phyloP scores from a whole-genome alignment of 2,797 vertebrate species.

The Prionace glauca region DNA sequence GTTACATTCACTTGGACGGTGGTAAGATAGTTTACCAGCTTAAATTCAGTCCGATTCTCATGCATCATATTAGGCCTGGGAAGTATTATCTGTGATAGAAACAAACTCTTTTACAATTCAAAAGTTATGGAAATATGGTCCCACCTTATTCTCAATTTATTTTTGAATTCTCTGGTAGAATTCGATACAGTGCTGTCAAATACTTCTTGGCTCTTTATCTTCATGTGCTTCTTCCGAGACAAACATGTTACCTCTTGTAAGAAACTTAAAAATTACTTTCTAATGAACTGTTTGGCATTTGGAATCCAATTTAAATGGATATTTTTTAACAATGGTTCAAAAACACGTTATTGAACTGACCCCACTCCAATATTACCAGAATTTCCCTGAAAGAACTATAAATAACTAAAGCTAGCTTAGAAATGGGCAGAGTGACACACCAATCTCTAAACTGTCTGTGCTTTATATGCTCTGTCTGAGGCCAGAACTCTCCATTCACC shows the following conservation, averaged over 20 bases:
- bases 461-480: too few species aligned
- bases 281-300: background rate
- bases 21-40: slow-evolving; percentile 65
- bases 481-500: too few species aligned
- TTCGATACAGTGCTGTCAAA: background rate
- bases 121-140: background rate
- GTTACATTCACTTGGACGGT: slow-evolving; percentile 74
- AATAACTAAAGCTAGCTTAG: background rate
- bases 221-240: background rate
- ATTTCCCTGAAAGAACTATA: background rate
- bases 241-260: background rate
- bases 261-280: background rate
- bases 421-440: background rate
- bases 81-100: slow-evolving; percentile 67
- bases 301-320: background rate
- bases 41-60: slow-evolving; percentile 65
- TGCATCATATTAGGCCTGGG: slow-evolving; percentile 58
- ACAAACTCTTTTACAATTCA: background rate
- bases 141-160: background rate
- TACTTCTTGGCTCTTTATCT: background rate
- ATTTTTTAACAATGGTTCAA: background rate
- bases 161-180: background rate
- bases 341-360: background rate
- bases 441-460: too few species aligned
- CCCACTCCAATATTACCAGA: background rate